Evolutionary conservation across 1,140 invertebrate genomes (phyloP).

Genomic region (Oppia nitens): DNA sequence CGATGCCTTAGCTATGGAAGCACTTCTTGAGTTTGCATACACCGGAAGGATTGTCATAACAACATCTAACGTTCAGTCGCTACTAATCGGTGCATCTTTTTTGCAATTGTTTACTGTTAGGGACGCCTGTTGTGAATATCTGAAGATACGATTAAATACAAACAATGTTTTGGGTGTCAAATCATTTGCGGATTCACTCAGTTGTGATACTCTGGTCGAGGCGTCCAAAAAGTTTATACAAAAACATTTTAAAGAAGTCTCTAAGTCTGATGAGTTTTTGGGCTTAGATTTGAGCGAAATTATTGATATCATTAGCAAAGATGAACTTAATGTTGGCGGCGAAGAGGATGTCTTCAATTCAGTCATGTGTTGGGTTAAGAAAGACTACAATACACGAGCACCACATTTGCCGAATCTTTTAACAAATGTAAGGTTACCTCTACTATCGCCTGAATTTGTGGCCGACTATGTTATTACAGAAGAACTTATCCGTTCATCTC

Average conservation of each 20-base stretch:
- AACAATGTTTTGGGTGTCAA: conserved; percentile 67
- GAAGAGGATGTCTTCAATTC: conserved; percentile 64
- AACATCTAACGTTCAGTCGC: conserved; percentile 60
- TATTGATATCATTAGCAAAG: conserved; percentile 49
- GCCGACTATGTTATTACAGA: conserved; percentile 68
- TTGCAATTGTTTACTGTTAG: conserved; percentile 60
- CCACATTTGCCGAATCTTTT: conserved; percentile 49
- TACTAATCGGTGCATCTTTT: conserved; percentile 74
- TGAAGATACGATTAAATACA: conserved; percentile 57
- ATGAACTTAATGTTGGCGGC: conserved; percentile 53
- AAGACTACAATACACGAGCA: conserved; percentile 39
- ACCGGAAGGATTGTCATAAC: conserved; percentile 59
- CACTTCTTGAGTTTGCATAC: conserved; percentile 72
- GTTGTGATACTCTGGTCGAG: conserved; percentile 49
- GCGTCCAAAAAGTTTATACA: conserved; percentile 65
- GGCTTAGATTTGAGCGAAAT: conserved; percentile 44
- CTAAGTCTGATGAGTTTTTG: conserved; percentile 58
- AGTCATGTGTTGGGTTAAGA: conserved; percentile 62
- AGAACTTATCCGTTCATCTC: conserved; percentile 52
- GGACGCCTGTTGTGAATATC: conserved; percentile 64
- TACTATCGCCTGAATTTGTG: conserved; percentile 62
- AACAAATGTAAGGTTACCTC: conserved; percentile 53
- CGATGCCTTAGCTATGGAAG: conserved; percentile 58
- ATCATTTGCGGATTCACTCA: conserved; percentile 62
- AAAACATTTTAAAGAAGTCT: conserved; percentile 61